phyloP scores from a whole-genome alignment of 2,797 vertebrate genomes.

The Mormyrus hasselquistii region DNA sequence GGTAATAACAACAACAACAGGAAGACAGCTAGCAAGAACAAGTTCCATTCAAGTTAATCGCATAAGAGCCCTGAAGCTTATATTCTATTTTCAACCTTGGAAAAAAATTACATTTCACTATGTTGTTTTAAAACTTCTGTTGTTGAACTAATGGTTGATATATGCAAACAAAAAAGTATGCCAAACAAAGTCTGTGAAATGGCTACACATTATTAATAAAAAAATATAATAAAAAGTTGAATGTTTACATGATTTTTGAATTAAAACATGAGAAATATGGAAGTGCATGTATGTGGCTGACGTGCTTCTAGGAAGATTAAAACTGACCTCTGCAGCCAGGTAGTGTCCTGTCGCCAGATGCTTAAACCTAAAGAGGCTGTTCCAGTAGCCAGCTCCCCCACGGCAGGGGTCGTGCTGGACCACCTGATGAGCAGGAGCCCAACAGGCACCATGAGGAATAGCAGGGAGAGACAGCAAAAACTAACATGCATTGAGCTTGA shows the following conservation, averaged over 20 bases:
- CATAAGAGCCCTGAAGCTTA: not conserved
- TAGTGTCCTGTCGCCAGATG: slow-evolving; percentile 95
- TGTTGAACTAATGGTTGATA: not conserved
- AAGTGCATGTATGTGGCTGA: not conserved
- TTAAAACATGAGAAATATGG: not conserved
- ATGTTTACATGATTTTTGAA: not conserved
- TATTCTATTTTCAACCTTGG: not conserved
- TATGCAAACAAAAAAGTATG: not conserved
- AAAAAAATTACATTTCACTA: not conserved
- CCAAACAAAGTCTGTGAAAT: not conserved
- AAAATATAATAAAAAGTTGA: not conserved
- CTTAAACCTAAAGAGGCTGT: slow-evolving; percentile 96
- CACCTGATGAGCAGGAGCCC: slow-evolving; percentile 61
- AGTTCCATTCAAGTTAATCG: not conserved
- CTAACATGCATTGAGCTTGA: not conserved
- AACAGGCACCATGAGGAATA: slow-evolving; percentile 13
- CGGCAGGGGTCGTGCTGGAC: slow-evolving; percentile 95
- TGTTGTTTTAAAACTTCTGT: not conserved
- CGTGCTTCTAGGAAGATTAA: not conserved
- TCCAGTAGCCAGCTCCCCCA: slow-evolving; percentile 96
- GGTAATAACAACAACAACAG: not conserved
- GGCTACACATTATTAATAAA: not conserved
- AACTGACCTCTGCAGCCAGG: slow-evolving; percentile 87
- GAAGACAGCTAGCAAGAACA: not conserved
- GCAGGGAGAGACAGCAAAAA: not conserved